Conservation (phyloP, 2,113 vertebrate genomes). For the Coregonus clupeaformis region DNA sequence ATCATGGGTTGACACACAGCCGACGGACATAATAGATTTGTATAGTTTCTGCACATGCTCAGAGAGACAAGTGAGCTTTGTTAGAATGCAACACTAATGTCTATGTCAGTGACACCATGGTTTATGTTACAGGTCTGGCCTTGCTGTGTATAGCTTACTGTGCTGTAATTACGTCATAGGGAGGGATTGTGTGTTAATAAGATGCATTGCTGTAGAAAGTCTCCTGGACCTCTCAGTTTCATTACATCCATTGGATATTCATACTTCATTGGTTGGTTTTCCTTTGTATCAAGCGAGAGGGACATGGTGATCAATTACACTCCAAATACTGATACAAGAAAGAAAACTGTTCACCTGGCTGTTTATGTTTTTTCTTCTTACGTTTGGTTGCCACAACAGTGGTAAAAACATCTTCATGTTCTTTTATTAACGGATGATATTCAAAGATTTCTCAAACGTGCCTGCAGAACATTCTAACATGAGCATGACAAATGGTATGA, state of each 20-base stretch:
- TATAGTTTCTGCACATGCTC: conserved; percentile 5
- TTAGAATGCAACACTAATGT: conserved; percentile 25
- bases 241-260: background rate
- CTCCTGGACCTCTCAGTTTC: background rate
- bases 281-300: background rate
- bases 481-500: conserved; percentile 15
- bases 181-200: conserved; percentile 24
- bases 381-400: background rate
- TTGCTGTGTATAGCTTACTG: conserved; percentile 1
- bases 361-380: background rate
- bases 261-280: background rate
- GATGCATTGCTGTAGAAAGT: background rate
- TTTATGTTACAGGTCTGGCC: conserved; percentile 22
- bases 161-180: conserved; percentile 22
- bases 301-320: background rate
- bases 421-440: background rate
- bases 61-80: conserved; percentile 17
- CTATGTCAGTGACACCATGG: conserved; percentile 26
- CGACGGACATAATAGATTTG: background rate
- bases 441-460: background rate
- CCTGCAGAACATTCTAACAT: background rate
- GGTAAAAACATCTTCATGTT: background rate
- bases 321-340: background rate
- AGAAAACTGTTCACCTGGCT: background rate
- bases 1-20: conserved; percentile 15